These are phyloP conservation scores for Bambusicola thoracicus DNA, from an alignment of 2,113 vertebrate genomes.

Conservation along the genomic window DNA sequence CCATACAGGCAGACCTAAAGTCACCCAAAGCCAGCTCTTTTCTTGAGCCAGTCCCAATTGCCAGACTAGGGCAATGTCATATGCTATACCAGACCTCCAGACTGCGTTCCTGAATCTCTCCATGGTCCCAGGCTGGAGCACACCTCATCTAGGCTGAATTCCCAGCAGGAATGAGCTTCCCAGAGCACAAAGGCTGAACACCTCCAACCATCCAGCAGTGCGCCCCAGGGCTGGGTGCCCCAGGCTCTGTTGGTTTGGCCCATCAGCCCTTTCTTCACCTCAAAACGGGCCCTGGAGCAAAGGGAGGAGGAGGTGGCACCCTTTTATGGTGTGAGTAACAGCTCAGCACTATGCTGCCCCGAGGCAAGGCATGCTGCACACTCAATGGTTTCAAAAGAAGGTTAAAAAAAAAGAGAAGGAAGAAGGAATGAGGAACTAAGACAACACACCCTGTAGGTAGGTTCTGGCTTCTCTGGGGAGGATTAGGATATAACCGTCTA, in stretches of 20 bases:
- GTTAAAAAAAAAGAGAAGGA: background rate
- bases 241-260: background rate
- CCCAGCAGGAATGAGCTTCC: background rate
- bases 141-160: background rate
- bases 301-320: conserved; percentile 21
- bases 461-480: conserved; percentile 22
- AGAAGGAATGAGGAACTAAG: conserved; percentile 52
- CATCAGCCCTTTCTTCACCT: background rate
- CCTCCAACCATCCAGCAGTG: background rate
- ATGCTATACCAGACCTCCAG: background rate
- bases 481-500: background rate
- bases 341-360: background rate
- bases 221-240: background rate
- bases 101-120: background rate
- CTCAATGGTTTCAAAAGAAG: conserved; percentile 14
- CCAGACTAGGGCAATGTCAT: background rate
- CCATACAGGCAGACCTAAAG: background rate
- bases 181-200: background rate
- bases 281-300: background rate
- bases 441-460: conserved; percentile 22
- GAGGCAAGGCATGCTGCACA: conserved; percentile 25
- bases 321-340: conserved; percentile 18
- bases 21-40: background rate
- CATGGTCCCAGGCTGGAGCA: background rate
- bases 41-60: background rate